Evolutionary conservation across 2,888 invertebrate species (phyloP), one percentile per base, ranked within the genome.

Genomic region (Oligia strigilis): DNA sequence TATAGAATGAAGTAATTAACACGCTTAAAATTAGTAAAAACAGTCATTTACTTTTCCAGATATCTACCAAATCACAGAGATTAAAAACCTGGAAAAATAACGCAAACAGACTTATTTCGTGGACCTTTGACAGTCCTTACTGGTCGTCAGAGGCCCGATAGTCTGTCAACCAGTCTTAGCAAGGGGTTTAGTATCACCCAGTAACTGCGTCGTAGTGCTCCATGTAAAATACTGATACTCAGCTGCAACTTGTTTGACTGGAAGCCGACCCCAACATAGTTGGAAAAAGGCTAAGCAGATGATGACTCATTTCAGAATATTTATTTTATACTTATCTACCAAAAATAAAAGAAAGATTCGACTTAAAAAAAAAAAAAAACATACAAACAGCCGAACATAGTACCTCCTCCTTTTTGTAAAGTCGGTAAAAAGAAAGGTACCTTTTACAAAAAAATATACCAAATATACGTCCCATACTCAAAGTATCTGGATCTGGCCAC

Each of bases 1-100:
- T 49, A 11, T 4, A 1, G 1, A 58, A 23, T 69, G 29, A 70
- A 81, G 36, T 62, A n/a, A 81, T 74, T 74, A 60, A 52, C 62
- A 72, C n/a, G 8, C 3, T 71, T 17, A 14, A 19, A 46, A 67
- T 36, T 6, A 76, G 8, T 4, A 52, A 58, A 6, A 17, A 52
- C 2, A 2, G 4, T 69, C 0, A 23, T 69, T 43, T 43, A 69
- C 11, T n/a, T 17, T 69, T 46, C 17, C n/a, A 46, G 23, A 4
- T 23, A 40, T 40, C 36, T 64, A 65, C 4, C 13, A 43, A 66
- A 66, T 43, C 40, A 13, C 23, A 23, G 13, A 46, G n/a, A 43
- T n/a, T 67, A 43, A n/a, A 17, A 46, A 29, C 5, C 19, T 46
- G 29, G 19, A 29, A 49, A 29, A 49, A 49, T 11, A 11, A 19